Evolutionary conservation across 2,797 vertebrate species (phyloP).

Genomic region (Karalla daura): DNA sequence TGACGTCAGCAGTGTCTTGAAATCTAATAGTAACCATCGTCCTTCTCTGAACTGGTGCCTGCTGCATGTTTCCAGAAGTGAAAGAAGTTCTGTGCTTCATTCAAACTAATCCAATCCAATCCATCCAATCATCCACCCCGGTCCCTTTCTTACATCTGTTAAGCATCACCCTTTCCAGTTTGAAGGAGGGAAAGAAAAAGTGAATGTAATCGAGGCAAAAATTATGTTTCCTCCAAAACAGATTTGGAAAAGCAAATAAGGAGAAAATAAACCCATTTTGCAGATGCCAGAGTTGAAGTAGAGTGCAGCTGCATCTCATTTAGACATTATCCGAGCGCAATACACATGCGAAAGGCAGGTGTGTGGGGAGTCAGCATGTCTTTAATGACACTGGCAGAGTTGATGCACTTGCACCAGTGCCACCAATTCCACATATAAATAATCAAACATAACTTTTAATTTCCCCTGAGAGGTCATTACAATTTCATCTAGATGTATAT

Average conservation of each 20-base stretch:
- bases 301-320: constrained; percentile 11
- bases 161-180: no score
- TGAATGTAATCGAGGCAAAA: neutral
- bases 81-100: no score
- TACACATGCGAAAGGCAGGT: constrained; percentile 18
- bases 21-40: no score
- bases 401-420: constrained; percentile 24
- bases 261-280: neutral
- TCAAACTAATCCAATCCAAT: no score
- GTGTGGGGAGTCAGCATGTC: constrained; percentile 18
- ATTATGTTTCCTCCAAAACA: neutral
- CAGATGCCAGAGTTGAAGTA: neutral
- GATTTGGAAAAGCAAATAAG: neutral
- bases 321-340: neutral
- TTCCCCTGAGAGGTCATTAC: constrained; percentile 64
- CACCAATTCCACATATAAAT: constrained; percentile 57
- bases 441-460: constrained; percentile 66
- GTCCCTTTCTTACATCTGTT: neutral
- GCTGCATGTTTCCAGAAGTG: no score
- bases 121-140: no score
- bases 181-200: neutral
- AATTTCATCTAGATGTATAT: constrained; percentile 47
- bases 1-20: no score
- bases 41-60: no score
- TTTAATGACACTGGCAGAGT: constrained; percentile 28